Evolutionary conservation across 2,113 vertebrate genomes (phyloP).

Genomic region (Spilogale gracilis): DNA sequence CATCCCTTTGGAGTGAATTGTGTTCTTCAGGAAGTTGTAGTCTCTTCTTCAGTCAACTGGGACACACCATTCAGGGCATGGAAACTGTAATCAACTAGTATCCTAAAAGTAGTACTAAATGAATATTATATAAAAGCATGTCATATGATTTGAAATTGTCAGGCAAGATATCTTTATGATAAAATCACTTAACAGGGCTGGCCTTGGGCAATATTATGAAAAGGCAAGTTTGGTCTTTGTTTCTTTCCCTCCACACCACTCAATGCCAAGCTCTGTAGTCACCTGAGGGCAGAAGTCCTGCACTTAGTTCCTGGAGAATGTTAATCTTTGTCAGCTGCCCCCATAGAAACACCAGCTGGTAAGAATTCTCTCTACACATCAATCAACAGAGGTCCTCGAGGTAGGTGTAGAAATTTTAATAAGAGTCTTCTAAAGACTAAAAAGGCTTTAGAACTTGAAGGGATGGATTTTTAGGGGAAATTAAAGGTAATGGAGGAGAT

Average conservation of each 20-base stretch:
- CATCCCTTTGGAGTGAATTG: not conserved
- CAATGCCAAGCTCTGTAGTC: not conserved
- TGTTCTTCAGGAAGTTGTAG: not conserved
- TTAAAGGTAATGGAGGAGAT: not conserved
- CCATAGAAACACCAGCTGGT: not conserved
- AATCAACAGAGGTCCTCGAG: not conserved
- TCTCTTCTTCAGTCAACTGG: not conserved
- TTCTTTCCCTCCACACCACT: not conserved
- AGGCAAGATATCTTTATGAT: conserved; percentile 1
- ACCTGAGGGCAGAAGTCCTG: not conserved
- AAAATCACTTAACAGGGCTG: not conserved
- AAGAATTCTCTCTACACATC: not conserved
- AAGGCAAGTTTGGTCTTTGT: not conserved
- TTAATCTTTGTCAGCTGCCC: not conserved
- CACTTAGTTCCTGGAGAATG: not conserved
- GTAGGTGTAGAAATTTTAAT: not conserved
- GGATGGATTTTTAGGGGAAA: not conserved
- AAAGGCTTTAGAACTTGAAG: not conserved
- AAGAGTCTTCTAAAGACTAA: not conserved
- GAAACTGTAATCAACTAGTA: not conserved
- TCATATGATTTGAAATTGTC: not conserved
- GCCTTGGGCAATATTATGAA: not conserved
- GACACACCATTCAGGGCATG: not conserved
- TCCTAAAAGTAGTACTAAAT: not conserved
- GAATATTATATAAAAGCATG: not conserved